A percentile compares a stretch with the other conserved stretches of the same genome.
Evolutionary conservation across 2,113 vertebrate species (phyloP).

Genomic region (Engystomops pustulosus): DNA sequence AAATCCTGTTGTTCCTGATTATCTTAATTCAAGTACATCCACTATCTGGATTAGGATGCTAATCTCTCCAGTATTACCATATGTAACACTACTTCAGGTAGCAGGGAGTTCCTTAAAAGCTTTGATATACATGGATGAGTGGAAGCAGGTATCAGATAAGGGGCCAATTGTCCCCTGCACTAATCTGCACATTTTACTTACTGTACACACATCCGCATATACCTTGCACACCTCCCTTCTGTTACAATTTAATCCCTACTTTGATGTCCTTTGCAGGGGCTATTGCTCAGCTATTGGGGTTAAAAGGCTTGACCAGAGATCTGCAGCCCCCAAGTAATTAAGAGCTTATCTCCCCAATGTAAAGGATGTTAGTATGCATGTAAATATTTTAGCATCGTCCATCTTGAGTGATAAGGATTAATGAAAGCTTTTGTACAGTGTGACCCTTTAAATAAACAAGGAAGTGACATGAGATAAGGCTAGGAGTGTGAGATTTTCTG

Average conservation of each 20-base stretch:
- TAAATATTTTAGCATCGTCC: slow-evolving; percentile 41
- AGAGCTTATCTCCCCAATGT: slow-evolving; percentile 50
- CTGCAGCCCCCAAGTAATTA: slow-evolving; percentile 28
- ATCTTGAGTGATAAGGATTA: slow-evolving; percentile 54
- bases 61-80: background rate
- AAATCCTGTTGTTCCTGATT: too few relatives aligned
- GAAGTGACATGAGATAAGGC: slow-evolving; percentile 57
- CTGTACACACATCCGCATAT: slow-evolving; percentile 15
- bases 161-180: slow-evolving; percentile 21
- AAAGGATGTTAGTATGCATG: slow-evolving; percentile 45
- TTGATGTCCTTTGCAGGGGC: slow-evolving; percentile 8
- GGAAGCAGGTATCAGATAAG: slow-evolving; percentile 37
- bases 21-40: background rate
- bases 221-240: slow-evolving; percentile 15
- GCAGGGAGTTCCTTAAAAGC: slow-evolving; percentile 12
- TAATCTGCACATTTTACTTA: slow-evolving; percentile 51
- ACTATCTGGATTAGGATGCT: background rate
- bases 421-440: slow-evolving; percentile 57
- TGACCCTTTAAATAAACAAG: slow-evolving; percentile 57
- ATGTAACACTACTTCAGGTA: slow-evolving; percentile 30
- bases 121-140: slow-evolving; percentile 23
- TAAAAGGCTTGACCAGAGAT: slow-evolving; percentile 22
- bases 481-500: slow-evolving; percentile 37
- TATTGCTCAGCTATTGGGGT: slow-evolving; percentile 5
- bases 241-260: background rate